phyloP scores from a whole-genome alignment of 2,797 vertebrate genomes.

The Oreortyx pictus region DNA sequence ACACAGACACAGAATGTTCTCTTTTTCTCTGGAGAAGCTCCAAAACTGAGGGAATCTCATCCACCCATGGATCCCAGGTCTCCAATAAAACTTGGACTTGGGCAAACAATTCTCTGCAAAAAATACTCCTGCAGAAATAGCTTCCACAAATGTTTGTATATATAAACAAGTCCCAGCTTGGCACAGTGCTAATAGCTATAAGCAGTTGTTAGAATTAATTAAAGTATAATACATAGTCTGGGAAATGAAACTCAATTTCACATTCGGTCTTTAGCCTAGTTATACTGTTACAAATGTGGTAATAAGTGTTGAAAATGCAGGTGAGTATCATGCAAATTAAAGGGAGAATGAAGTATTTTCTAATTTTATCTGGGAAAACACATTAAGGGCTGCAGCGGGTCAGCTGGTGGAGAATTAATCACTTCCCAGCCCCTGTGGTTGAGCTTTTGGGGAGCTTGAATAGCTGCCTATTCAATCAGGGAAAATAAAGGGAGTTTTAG shows the following conservation, averaged over 20 bases:
- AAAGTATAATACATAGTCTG: not conserved
- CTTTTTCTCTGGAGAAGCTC: not conserved
- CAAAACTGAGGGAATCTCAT: not conserved
- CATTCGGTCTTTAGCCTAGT: not conserved
- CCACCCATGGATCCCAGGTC: not conserved
- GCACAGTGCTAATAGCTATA: not conserved
- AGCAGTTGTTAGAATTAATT: constrained; percentile 56
- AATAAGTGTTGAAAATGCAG: constrained; percentile 31
- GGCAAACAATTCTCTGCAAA: not conserved
- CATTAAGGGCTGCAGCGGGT: constrained; percentile 1
- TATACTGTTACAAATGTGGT: accelerated
- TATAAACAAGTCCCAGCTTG: not conserved
- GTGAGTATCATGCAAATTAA: constrained; percentile 39
- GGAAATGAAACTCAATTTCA: constrained; percentile 34
- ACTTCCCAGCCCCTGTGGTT: constrained; percentile 5
- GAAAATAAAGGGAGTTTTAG: not conserved
- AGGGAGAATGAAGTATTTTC: constrained; percentile 37
- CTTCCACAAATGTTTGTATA: not conserved
- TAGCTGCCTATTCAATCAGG: not conserved
- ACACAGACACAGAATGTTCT: accelerated
- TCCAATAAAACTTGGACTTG: not conserved
- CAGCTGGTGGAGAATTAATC: constrained; percentile 39
- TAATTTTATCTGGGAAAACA: constrained; percentile 46
- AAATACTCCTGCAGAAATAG: not conserved
- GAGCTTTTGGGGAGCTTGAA: constrained; percentile 7